Percentiles rank a stretch among this genome's conserved stretches.
Evolutionary conservation across 2,797 vertebrate genomes (phyloP).

Genomic region (Siniperca undulata): DNA sequence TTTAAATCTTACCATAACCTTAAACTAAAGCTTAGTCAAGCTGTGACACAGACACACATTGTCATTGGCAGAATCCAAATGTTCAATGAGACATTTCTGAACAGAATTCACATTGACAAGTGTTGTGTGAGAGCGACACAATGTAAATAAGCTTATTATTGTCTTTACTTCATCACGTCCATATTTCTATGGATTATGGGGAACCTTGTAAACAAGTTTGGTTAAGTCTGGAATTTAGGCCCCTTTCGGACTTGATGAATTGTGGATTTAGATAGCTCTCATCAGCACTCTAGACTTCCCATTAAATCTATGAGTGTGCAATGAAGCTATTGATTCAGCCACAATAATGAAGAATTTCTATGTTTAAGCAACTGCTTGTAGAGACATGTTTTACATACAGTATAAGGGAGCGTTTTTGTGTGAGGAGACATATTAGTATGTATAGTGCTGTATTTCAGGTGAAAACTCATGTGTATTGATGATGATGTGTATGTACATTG

Average conservation of each 20-base stretch:
- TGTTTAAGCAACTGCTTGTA: neutral
- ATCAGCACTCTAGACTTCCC: neutral
- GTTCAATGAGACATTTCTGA: neutral
- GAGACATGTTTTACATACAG: neutral
- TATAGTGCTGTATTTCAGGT: neutral
- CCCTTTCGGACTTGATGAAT: neutral
- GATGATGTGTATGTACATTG: neutral
- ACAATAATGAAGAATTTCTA: neutral
- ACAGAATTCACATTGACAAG: too few species aligned
- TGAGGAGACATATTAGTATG: too few species aligned
- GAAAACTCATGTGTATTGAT: neutral
- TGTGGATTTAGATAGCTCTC: neutral
- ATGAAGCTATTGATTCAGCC: neutral
- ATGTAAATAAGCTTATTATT: too few species aligned
- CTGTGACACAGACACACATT: neutral
- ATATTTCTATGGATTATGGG: neutral
- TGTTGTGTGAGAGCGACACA: too few species aligned
- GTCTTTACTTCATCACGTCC: too few species aligned
- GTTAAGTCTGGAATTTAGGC: neutral
- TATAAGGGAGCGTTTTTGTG: neutral
- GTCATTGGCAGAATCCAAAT: neutral
- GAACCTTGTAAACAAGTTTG: neutral
- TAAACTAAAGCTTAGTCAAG: neutral
- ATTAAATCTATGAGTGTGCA: neutral
- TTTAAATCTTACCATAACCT: neutral